Conservation (phyloP, 37 sponge, comb jelly and placozoan genomes). For the Lycopodina hypogea region DNA sequence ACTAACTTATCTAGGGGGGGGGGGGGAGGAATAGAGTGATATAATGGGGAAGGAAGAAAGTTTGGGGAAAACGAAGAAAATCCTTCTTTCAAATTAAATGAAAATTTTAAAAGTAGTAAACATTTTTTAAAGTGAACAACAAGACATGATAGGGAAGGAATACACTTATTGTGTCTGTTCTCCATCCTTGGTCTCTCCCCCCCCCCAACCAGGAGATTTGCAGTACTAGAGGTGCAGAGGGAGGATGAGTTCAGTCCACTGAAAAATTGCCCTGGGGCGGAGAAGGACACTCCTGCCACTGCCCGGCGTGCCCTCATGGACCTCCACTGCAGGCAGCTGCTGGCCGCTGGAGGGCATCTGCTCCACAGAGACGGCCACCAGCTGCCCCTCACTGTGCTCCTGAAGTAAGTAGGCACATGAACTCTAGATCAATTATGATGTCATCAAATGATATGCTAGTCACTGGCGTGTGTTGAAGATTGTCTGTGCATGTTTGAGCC, state of each 20-base stretch:
- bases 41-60: no score
- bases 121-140: no score
- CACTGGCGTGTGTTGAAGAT: not conserved
- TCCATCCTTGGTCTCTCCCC: no score
- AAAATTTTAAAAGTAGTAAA: no score
- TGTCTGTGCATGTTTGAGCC: not conserved
- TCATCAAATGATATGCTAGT: not conserved
- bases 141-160: no score
- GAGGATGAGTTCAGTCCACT: conserved; percentile 96
- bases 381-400: conserved; percentile 63
- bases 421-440: not conserved
- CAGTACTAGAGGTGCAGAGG: conserved; percentile 87
- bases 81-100: no score
- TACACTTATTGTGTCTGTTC: no score
- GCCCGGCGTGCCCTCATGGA: conserved; percentile 69
- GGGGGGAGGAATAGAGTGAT: no score
- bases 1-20: no score
- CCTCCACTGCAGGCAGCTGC: conserved; percentile 77
- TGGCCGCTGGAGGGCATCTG: conserved; percentile 30
- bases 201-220: conserved; percentile 47
- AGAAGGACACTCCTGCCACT: conserved; percentile 86
- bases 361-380: conserved; percentile 39
- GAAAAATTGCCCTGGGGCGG: conserved; percentile 87
- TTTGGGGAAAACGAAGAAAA: no score
- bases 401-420: conserved; percentile 27